Conservation (phyloP, 2,113 vertebrate genomes). For the Scopus umbretta region DNA sequence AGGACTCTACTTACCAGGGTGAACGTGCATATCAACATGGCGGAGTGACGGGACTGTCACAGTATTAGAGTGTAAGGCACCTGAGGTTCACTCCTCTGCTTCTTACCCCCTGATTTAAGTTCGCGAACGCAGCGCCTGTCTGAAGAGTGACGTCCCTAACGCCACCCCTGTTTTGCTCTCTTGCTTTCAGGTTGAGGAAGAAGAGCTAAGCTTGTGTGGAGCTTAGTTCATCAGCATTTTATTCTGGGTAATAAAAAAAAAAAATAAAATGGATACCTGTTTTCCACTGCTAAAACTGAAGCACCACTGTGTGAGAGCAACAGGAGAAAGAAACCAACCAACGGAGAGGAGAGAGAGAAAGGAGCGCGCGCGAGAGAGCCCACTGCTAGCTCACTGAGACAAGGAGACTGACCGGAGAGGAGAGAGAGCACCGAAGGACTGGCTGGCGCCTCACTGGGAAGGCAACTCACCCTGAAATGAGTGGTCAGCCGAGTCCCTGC, state of each 20-base stretch:
- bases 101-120: background rate
- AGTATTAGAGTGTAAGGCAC: constrained; percentile 95
- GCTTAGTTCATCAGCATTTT: constrained; percentile 95
- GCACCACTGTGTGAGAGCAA: constrained; percentile 95
- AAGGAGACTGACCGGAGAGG: constrained; percentile 74
- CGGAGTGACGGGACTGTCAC: constrained; percentile 97
- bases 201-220: constrained; percentile 87
- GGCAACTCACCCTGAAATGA: constrained; percentile 66
- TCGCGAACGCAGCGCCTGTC: fast-evolving
- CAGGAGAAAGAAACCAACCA: constrained; percentile 84
- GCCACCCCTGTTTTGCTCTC: background rate
- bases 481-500: constrained; percentile 75
- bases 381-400: constrained; percentile 81
- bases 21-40: constrained; percentile 98
- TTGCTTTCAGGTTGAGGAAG: constrained; percentile 76
- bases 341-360: constrained; percentile 67
- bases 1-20: constrained; percentile 99
- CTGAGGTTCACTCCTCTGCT: background rate
- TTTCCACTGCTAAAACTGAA: constrained; percentile 99
- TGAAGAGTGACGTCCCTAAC: background rate
- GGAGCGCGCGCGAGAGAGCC: constrained; percentile 70
- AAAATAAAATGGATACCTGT: constrained; percentile 97
- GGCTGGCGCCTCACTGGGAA: constrained; percentile 72
- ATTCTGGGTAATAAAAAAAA: constrained; percentile 95
- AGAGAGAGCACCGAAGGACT: constrained; percentile 65